Base-by-base conservation (phyloP, 1,140 invertebrate genomes). In the Cydia amplana region DNA sequence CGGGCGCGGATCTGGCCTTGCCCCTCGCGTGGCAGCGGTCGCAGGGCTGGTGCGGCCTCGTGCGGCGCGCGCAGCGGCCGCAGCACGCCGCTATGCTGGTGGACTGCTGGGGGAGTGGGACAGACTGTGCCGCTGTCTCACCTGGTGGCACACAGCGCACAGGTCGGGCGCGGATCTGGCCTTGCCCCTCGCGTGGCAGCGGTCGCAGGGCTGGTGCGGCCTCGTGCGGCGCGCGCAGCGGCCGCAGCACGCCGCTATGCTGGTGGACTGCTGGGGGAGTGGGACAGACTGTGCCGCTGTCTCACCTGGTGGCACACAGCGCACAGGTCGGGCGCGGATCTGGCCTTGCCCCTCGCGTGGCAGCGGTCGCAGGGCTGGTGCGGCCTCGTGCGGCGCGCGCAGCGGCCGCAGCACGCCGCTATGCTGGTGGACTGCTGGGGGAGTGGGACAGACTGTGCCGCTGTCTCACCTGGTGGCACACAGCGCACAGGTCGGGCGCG, bases 311-410 rank as follows among this genome's bases (percentile, higher is more conserved):
- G 43, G 65, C 20, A 67, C 65, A 67, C 65, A 20, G 25, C 65
- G 5, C 20, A 32, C 4, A 28, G 28, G 28, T 67, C 70, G 12
- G 18, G 36, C 3, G 67, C 28, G 16, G 9, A 43, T 6, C 16
- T 23, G 6, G 40, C 16, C n/a, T 25, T 18, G 43, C 40, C 18
- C 7, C 75, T 18, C 28, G 25, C 9, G 43, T 43, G 43, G 43
- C 55, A 32, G 23, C 74, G 40, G 5, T 63, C 43, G 25, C 18
- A 88, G 64, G 86, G 72, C 9, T 82, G 80, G 78, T 78, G 84
- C 55, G 85, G 80, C 2, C 87, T 80, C 25, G 83, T 82, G 80
- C n/a, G n/a, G n/a, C n/a, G n/a, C n/a, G n/a, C n/a, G n/a, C n/a
- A n/a, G n/a, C n/a, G n/a, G n/a, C n/a, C n/a, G n/a, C n/a, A n/a